phyloP scores from a whole-genome alignment of 2,113 vertebrate genomes.

The Reinhardtius hippoglossoides region DNA sequence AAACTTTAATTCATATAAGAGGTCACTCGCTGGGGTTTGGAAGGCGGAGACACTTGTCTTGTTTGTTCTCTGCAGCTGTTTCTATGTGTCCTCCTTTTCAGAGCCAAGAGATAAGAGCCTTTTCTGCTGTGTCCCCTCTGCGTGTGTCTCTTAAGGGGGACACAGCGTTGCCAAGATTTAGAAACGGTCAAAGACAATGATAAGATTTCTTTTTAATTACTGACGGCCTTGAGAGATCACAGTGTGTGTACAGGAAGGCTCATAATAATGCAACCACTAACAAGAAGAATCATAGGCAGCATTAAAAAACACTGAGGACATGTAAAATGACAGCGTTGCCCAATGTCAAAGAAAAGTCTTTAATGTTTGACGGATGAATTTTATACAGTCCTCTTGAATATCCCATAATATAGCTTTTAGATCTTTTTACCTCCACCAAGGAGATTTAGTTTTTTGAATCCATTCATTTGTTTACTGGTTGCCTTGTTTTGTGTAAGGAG shows the following conservation, averaged over 20 bases:
- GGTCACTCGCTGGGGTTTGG: slow-evolving; percentile 18
- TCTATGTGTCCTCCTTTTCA: slow-evolving; percentile 28
- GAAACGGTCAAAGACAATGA: slow-evolving; percentile 40
- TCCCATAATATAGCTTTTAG: neutral
- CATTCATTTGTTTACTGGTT: no score
- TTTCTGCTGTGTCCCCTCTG: slow-evolving; percentile 21
- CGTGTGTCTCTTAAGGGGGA: slow-evolving; percentile 9
- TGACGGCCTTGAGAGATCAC: slow-evolving; percentile 20
- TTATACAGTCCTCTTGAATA: neutral
- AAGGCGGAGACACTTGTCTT: slow-evolving; percentile 18
- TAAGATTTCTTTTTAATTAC: slow-evolving; percentile 25
- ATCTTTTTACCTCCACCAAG: no score
- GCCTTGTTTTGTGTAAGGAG: no score
- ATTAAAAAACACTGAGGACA: no score
- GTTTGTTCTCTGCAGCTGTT: slow-evolving; percentile 29
- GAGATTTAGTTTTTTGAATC: no score
- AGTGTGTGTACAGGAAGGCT: neutral
- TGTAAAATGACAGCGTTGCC: no score
- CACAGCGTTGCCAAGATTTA: slow-evolving; percentile 13
- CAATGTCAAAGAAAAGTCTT: no score
- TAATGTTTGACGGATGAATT: neutral
- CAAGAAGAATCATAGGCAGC: no score
- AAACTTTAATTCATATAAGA: slow-evolving; percentile 2
- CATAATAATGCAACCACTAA: neutral
- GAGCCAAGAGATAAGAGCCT: slow-evolving; percentile 43